A percentile compares a stretch with the other conserved stretches of the same genome.
These are phyloP conservation scores for Acleris sparsana DNA, from an alignment of 2,888 invertebrate species.

Conservation along the genomic window DNA sequence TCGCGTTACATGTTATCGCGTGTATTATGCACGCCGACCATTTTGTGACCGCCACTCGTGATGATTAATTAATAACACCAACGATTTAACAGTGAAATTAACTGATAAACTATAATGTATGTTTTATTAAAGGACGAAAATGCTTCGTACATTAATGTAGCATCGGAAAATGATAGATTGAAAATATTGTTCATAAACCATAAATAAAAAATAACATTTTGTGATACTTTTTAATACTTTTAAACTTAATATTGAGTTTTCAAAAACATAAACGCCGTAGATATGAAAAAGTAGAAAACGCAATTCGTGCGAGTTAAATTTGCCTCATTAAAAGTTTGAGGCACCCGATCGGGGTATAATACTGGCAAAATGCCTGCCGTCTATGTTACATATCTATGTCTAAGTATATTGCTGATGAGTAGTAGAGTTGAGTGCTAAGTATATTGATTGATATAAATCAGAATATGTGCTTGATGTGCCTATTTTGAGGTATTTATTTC, in stretches of 20 bases:
- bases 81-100: background rate
- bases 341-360: constrained; percentile 40
- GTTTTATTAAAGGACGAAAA: background rate
- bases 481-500: no score
- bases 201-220: no score
- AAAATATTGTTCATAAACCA: no score
- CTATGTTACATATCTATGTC: constrained; percentile 1
- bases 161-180: background rate
- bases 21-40: constrained; percentile 1
- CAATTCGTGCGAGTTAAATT: constrained; percentile 50
- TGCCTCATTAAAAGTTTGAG: constrained; percentile 61
- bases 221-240: no score
- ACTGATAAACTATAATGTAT: background rate
- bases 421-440: no score
- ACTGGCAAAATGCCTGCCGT: constrained; percentile 30
- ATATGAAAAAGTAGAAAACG: constrained; percentile 21
- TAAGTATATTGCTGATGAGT: background rate
- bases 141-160: background rate
- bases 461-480: no score
- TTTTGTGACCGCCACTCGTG: background rate
- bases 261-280: background rate
- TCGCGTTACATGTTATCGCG: constrained; percentile 8
- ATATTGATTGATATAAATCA: no score
- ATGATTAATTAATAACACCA: background rate
- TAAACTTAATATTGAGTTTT: background rate